Base-by-base conservation (phyloP, 2,113 vertebrate species). In the Pedetes capensis region DNA sequence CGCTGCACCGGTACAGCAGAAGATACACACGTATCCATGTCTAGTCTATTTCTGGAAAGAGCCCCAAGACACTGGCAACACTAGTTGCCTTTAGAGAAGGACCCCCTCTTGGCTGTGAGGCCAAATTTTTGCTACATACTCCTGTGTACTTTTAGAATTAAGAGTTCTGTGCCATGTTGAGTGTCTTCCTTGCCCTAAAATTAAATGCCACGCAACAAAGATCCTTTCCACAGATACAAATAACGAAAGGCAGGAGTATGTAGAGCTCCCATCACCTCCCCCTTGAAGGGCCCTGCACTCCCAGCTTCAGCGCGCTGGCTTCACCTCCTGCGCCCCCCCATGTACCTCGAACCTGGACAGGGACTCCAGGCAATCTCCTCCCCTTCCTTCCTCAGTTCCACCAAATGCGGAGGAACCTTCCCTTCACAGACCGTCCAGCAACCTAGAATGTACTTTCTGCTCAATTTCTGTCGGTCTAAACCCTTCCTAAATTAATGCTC, bases 401-500 rank as follows among this genome's bases (percentile, higher is more conserved):
- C 20, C 71, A 42, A 61, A 61, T n/a, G 10, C 27, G 29, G 2
- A 61, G 49, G 86, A 25, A 83, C 5, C 69, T 61, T 4, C 37
- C 42, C 10, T 49, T 14, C 42, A 29, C 82, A 89, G 55, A 75
- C 29, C 37, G 51, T 32, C 68, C 55, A 59, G 49, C 44, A 82
- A 86, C 23, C 71, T 78, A 37, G n/a, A 88, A 93, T 78, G 61
- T 51, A 71, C 59, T 69, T 87, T 69, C 51, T 82, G 57, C 32
- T 80, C 74, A 55, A 92, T 72, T 22, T 51, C 53, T 61, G 16
- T 87, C 59, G 79, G 61, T 55, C 29, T n/a, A 42, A 83, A 80
- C 51, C 69, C 53, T 89, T 78, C 10, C n/a, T 76, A 74, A 93
- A 87, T 78, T 22, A 51, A 92, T 18, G 64, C 79, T 79, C 63